These are phyloP conservation scores for Drosophila macrothrix DNA, from an alignment of 2,888 invertebrate genomes.

Conservation along the genomic window DNA sequence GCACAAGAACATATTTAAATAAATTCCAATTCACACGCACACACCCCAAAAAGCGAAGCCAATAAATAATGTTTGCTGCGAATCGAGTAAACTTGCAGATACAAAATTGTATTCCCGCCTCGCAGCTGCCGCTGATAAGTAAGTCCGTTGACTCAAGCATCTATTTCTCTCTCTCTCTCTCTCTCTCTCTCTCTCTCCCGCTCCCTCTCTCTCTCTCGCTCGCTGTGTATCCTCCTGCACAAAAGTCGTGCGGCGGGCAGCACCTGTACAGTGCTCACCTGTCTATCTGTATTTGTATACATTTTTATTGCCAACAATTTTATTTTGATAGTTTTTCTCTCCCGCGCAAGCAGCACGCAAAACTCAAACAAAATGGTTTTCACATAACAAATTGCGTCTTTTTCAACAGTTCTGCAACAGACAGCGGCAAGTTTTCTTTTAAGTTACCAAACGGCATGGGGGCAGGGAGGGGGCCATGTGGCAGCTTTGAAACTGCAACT, in stretches of 20 bases:
- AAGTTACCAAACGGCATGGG: not conserved
- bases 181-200: not conserved
- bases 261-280: conserved; percentile 42
- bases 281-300: conserved; percentile 74
- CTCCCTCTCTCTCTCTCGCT: not conserved
- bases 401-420: conserved; percentile 46
- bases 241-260: not conserved
- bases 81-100: conserved; percentile 48
- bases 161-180: not conserved
- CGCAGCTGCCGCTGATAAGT: conserved; percentile 47
- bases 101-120: conserved; percentile 22
- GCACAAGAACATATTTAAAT: conserved; percentile 73
- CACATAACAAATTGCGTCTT: conserved; percentile 77
- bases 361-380: conserved; percentile 78
- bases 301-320: conserved; percentile 78
- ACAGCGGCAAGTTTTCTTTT: conserved; percentile 6
- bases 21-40: conserved; percentile 71
- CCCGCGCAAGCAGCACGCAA: conserved; percentile 48
- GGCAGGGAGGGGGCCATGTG: not conserved
- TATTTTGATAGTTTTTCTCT: conserved; percentile 68
- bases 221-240: not conserved
- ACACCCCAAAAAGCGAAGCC: conserved; percentile 58
- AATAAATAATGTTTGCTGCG: conserved; percentile 71
- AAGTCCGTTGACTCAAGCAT: conserved; percentile 14
- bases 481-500: conserved; percentile 26